Evolutionary conservation across 2,888 invertebrate species (phyloP).

Genomic region (Megalurothrips usitatus): DNA sequence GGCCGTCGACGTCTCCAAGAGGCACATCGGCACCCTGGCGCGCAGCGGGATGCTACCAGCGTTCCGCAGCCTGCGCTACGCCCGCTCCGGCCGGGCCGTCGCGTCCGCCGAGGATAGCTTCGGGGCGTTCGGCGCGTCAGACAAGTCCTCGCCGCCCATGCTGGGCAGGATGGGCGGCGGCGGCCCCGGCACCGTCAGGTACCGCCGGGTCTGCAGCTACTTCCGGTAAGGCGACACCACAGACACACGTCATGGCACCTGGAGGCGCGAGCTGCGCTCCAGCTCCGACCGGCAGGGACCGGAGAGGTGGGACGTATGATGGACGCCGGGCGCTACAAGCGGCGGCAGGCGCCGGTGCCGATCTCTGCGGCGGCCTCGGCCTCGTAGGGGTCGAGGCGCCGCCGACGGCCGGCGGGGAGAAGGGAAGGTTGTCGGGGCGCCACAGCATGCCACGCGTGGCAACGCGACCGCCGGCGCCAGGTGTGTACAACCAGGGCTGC

Average conservation of each 20-base stretch:
- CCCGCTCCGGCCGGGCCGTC: slow-evolving; percentile 33
- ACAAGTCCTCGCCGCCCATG: background rate
- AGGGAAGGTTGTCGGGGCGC: too few relatives aligned
- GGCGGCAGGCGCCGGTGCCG: too few relatives aligned
- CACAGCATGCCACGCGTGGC: too few relatives aligned
- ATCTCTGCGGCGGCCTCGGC: too few relatives aligned
- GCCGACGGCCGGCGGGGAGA: too few relatives aligned
- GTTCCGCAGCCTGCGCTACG: slow-evolving; percentile 36
- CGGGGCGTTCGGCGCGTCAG: background rate
- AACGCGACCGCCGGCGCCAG: too few relatives aligned
- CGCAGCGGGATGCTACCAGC: slow-evolving; percentile 38
- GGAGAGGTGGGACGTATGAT: too few relatives aligned
- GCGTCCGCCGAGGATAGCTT: background rate
- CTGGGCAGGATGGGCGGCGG: background rate
- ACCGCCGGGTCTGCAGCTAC: slow-evolving; percentile 5
- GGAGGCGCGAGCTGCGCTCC: background rate
- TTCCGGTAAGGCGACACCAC: slow-evolving; percentile 1
- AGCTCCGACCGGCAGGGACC: too few relatives aligned
- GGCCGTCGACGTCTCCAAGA: slow-evolving; percentile 31
- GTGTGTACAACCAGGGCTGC: background rate
- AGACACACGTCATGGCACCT: background rate
- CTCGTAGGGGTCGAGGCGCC: too few relatives aligned
- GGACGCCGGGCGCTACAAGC: too few relatives aligned
- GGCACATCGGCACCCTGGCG: slow-evolving; percentile 38
- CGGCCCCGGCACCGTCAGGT: slow-evolving; percentile 5